phyloP scores from a whole-genome alignment of 2,113 vertebrate genomes.

The Ivindomyrus marchei region DNA sequence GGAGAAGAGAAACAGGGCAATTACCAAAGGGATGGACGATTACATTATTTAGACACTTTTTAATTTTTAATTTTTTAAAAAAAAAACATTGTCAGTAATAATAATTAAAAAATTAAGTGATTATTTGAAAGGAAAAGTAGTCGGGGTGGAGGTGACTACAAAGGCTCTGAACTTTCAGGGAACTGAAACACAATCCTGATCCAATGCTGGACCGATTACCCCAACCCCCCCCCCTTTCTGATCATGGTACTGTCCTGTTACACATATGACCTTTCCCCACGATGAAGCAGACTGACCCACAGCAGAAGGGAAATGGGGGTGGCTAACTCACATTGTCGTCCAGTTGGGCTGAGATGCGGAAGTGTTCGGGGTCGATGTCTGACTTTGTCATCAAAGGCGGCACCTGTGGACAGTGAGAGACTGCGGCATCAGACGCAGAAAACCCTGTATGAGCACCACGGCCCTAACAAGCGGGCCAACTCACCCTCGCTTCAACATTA shows the following conservation, averaged over 20 bases:
- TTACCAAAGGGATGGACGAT: no score
- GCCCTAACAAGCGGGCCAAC: background rate
- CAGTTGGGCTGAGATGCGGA: conserved; percentile 88
- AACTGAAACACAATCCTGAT: background rate
- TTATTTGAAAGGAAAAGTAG: background rate
- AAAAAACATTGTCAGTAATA: background rate
- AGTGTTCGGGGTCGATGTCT: conserved; percentile 87
- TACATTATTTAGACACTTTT: no score
- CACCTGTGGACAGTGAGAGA: conserved; percentile 57
- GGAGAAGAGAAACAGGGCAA: conserved; percentile 3
- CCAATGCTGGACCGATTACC: background rate
- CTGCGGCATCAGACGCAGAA: background rate
- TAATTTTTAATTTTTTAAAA: background rate
- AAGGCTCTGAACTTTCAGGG: background rate
- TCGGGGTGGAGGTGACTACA: background rate
- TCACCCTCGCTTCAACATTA: background rate
- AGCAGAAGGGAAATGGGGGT: background rate
- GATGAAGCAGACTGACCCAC: background rate
- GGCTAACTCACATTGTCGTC: conserved; percentile 92
- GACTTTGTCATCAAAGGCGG: conserved; percentile 86
- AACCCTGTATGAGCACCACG: rapidly evolving
- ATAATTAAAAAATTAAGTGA: background rate
- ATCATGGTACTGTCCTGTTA: background rate
- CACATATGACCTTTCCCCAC: background rate
- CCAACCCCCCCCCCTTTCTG: background rate